Evolutionary conservation across 2,888 invertebrate genomes (phyloP), one percentile per base, ranked within the genome.

Genomic region (Thysanoteuthis rhombus): DNA sequence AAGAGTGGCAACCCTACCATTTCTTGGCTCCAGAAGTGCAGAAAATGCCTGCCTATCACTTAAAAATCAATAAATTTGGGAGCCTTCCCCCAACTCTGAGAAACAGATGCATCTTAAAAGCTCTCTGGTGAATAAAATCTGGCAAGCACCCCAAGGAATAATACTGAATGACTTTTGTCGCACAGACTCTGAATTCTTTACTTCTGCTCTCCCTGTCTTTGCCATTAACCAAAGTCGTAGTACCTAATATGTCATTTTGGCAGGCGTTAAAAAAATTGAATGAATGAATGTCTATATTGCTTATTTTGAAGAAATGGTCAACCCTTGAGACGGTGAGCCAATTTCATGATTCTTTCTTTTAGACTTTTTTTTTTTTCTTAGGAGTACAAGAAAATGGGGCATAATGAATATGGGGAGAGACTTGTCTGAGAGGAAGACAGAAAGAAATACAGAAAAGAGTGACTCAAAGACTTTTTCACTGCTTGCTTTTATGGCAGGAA

Each of bases 21-120:
- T 52, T 52, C 25, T 52, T 22, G 25, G 52, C 25, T 52, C 52
- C 25, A 52, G 36, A 75, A 75, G n/a, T n/a, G n/a, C 10, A n/a
- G n/a, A 75, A 75, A 16, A 75, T 75, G 75, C 75, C 75, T n/a
- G n/a, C 16, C 75, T n/a, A 75, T 75, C n/a, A 75, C n/a, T n/a
- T 75, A 75, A 75, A 75, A 75, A 75, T 75, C 75, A 75, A 75
- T 75, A 75, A n/a, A 75, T 75, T 75, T 75, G 75, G 75, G 75
- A 75, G 75, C 75, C n/a, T 75, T n/a, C 75, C 75, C n/a, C 12
- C 75, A 36, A n/a, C 75, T 75, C n/a, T 12, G 36, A 75, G n/a
- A n/a, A 75, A 75, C n/a, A n/a, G 75, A 75, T 75, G 25, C 52
- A 75, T 75, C 75, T 75, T 75, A 75, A 75, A 75, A 75, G 75